These are phyloP conservation scores for Excalfactoria chinensis DNA, from an alignment of 2,113 vertebrate genomes.

Conservation along the genomic window DNA sequence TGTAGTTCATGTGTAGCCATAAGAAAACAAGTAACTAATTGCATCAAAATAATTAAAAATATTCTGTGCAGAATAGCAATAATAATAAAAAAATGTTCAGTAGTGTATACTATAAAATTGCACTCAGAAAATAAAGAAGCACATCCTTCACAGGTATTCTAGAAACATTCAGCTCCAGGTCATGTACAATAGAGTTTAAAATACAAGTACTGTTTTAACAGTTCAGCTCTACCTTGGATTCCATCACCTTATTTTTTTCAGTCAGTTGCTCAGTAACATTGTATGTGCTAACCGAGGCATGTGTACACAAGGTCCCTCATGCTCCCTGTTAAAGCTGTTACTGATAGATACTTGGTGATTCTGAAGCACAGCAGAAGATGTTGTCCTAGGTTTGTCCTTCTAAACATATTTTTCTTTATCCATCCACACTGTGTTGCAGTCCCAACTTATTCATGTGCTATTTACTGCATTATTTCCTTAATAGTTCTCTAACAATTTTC, in stretches of 20 bases:
- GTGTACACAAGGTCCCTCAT: neutral
- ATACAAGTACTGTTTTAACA: neutral
- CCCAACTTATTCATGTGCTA: neutral
- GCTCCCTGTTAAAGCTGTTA: neutral
- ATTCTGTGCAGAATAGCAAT: neutral
- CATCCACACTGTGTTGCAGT: neutral
- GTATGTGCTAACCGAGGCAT: neutral
- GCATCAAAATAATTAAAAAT: slow-evolving; percentile 3
- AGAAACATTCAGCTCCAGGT: neutral
- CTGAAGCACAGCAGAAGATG: neutral
- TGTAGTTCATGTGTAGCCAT: neutral
- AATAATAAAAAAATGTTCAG: neutral
- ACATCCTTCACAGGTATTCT: neutral
- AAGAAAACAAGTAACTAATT: slow-evolving; percentile 8
- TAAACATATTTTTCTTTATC: neutral
- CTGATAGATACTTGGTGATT: neutral
- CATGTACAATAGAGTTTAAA: neutral
- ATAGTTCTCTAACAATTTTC: neutral
- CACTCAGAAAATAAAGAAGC: neutral
- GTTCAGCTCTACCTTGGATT: neutral
- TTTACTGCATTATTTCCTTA: slow-evolving; percentile 24
- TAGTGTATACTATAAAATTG: neutral
- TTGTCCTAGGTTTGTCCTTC: neutral
- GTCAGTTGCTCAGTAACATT: rapidly evolving
- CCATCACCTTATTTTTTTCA: neutral